phyloP scores from a whole-genome alignment of 2,888 invertebrate species.

The Diplazon laetatorius region DNA sequence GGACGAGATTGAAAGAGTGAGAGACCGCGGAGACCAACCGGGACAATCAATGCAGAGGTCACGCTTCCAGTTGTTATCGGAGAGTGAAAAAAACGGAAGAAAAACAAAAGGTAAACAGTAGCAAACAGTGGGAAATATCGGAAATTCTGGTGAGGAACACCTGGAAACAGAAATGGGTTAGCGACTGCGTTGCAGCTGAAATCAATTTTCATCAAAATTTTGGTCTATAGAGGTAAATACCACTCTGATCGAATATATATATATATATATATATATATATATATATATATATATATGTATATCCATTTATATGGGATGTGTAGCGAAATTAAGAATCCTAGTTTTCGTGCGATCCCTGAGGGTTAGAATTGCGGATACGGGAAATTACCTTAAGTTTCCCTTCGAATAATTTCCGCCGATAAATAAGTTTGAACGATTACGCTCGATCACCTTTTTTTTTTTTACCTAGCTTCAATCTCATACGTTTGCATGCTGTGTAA shows the following conservation, averaged over 20 bases:
- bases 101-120: background rate
- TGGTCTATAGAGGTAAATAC: slow-evolving; percentile 72
- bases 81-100: slow-evolving; percentile 11
- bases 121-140: slow-evolving; percentile 7
- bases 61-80: slow-evolving; percentile 39
- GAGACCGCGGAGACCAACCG: background rate
- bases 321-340: background rate
- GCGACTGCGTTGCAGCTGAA: slow-evolving; percentile 67
- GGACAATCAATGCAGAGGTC: slow-evolving; percentile 46
- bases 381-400: slow-evolving; percentile 59
- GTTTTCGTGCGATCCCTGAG: background rate
- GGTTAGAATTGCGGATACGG: background rate
- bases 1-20: slow-evolving; percentile 22
- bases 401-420: slow-evolving; percentile 72
- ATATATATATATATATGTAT: no score
- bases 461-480: no score
- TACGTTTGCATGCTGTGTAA: no score
- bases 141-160: slow-evolving; percentile 6
- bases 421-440: slow-evolving; percentile 65
- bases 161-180: slow-evolving; percentile 18
- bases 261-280: no score
- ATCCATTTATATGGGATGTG: background rate
- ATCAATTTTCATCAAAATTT: slow-evolving; percentile 78
- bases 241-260: no score
- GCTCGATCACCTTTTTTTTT: no score